Base-by-base conservation (phyloP, 2,113 vertebrate genomes). In the Danio rerio region DNA sequence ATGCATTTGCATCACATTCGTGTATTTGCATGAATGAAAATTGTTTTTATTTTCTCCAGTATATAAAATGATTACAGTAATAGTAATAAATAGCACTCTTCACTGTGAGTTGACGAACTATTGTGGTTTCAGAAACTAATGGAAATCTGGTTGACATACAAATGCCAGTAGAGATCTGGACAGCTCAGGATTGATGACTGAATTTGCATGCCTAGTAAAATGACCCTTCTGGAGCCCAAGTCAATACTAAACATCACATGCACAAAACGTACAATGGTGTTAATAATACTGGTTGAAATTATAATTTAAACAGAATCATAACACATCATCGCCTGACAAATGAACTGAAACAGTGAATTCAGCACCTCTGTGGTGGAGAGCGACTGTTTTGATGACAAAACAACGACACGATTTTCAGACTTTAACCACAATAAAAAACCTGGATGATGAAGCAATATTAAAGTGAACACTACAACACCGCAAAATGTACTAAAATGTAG, bases 321-420 rank as follows among this genome's bases (percentile, higher is more conserved):
- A 43, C 6, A 7, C 47, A 53, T 53, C 31, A 58, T 59, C 15
- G 42, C 21, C 31, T 53, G 59, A 8, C 61, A 42, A 0, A 66
- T 49, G 31, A 50, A 71, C 42, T 58, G 40, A 4, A 11, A 74
- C 55, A 68, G n/a, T 20, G 13, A 18, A 65, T 74, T 81, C 58
- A 94, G 94, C 94, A 94, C 94, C 91, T 63, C 83, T 85, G 78
- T 87, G 66, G 86, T 66, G 93, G 94, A 94, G 55, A 94, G 94
- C 93, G 91, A 90, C 92, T 78, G 0, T 73, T 59, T 11, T 9
- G 53, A 55, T 21, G 59, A 10, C 65, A 42, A n/a, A 63, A 10
- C 13, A 18, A 58, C 6, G 18, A 9, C 53, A 18, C 6, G 6
- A 40, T n/a, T 59, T 13, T 65, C 47, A 9, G 8, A 2, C 5